Conservation (phyloP, 2,113 vertebrate species). For the Bagarius yarrelli region DNA sequence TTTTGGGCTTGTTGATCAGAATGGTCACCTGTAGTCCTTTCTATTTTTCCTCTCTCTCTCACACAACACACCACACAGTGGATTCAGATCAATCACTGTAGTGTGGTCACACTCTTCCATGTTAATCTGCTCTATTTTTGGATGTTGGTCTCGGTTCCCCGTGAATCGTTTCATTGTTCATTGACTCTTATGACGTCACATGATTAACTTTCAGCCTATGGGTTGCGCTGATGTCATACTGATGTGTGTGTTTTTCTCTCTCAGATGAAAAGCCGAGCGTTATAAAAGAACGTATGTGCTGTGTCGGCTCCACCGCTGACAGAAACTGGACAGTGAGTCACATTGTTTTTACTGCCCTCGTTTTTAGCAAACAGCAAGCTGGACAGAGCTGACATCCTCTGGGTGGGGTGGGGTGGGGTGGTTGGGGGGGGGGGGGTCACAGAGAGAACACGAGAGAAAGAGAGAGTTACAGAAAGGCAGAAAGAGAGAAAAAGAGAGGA, state of each 20-base stretch:
- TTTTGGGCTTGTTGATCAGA: too few species aligned
- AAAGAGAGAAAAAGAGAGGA: too few species aligned
- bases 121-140: conserved; percentile 12
- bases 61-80: not conserved
- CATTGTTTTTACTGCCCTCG: conserved; percentile 28
- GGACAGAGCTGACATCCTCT: conserved; percentile 28
- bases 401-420: not conserved
- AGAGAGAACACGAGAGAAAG: too few species aligned
- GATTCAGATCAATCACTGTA: not conserved
- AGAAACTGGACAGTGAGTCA: conserved; percentile 88
- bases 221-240: conserved; percentile 34
- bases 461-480: too few species aligned
- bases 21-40: too few species aligned
- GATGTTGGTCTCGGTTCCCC: not conserved
- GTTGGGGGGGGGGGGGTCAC: not conserved
- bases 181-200: conserved; percentile 25
- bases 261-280: conserved; percentile 81
- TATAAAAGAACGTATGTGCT: conserved; percentile 78
- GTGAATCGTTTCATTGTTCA: not conserved
- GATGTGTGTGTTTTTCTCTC: conserved; percentile 59
- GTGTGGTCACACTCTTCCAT: not conserved
- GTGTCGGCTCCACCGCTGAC: conserved; percentile 82
- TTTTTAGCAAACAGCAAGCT: conserved; percentile 35
- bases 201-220: conserved; percentile 55
- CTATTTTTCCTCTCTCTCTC: too few species aligned